Evolutionary conservation across 2,797 vertebrate species (phyloP), one percentile per base, ranked within the genome.

Genomic region (Galagoides demidoff): DNA sequence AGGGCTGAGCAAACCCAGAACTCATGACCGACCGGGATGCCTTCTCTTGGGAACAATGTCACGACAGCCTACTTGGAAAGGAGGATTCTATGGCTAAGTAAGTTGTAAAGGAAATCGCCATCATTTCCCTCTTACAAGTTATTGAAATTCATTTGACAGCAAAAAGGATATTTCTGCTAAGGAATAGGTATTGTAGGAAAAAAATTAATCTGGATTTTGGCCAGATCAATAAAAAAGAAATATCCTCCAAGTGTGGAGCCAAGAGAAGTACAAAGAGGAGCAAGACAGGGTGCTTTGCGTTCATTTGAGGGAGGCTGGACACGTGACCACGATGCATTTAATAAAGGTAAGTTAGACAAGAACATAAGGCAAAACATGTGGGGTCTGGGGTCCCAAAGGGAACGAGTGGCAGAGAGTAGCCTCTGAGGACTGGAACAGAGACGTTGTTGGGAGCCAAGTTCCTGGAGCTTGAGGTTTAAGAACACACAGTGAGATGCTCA

Each of bases 151-250:
- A 77, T 37, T 91, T 71, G 73, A 85, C n/a, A 83, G 43, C 25
- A 87, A 88, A 87, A 84, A 68, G 2, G 7, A 6, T 66, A 22
- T 64, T 94, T 89, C 85, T 29, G 43, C 25, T 83, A 61, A 82
- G 14, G 25, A 84, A 27, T 71, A 79, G 9, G 10, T 77, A 79
- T 76, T 73, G 14, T 1, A 70, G 37, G 86, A 74, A 92, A 95
- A 92, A 55, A 71, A 73, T 29, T 39, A 77, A 85, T 64, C 45
- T 66, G 39, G 23, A 43, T 79, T 96, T 92, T 71, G 43, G 14
- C 45, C 83, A 81, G 74, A 70, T 70, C 1, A 20, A 64, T 63
- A 70, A 71, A 29, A 74, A 94, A 49, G 49, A 59, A 66, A n/a
- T 1, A 43, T 59, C 70, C 43, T 79, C 14, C 84, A 59, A 71